phyloP scores from a whole-genome alignment of 2,797 vertebrate species.

The Coluber constrictor region DNA sequence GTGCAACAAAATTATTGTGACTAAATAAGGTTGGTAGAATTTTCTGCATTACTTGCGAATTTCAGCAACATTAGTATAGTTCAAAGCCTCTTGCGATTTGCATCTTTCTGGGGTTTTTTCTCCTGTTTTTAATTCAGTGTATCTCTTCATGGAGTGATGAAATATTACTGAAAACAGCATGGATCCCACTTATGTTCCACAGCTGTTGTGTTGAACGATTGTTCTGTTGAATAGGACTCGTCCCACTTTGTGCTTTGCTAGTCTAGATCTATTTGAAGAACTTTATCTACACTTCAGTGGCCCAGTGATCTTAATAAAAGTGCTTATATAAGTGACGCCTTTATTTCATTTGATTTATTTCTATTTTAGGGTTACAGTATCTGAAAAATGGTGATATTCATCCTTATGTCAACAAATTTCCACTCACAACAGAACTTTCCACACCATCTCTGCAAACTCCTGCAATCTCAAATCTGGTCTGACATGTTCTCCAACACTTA shows the following conservation, averaged over 20 bases:
- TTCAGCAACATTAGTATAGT: background rate
- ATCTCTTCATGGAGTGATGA: constrained; percentile 19
- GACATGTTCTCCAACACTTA: background rate
- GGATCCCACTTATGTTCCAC: background rate
- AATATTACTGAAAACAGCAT: constrained; percentile 21
- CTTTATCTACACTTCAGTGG: constrained; percentile 5
- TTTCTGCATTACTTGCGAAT: background rate
- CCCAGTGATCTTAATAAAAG: constrained; percentile 18
- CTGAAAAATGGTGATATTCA: background rate
- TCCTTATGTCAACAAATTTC: background rate
- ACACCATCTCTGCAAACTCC: background rate
- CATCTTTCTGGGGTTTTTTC: background rate
- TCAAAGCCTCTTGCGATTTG: background rate
- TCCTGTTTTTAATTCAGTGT: constrained; percentile 19
- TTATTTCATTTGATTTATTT: background rate
- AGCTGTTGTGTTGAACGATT: background rate
- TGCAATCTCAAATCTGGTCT: background rate
- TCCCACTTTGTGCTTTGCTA: background rate
- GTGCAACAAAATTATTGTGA: background rate
- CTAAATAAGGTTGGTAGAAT: background rate
- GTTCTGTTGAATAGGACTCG: background rate
- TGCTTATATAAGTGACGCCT: background rate
- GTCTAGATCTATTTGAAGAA: constrained; percentile 17
- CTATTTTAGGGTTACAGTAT: background rate
- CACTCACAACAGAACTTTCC: background rate